Evolutionary conservation across 2,113 vertebrate species (phyloP).

Genomic region (Brachionichthys hirsutus): DNA sequence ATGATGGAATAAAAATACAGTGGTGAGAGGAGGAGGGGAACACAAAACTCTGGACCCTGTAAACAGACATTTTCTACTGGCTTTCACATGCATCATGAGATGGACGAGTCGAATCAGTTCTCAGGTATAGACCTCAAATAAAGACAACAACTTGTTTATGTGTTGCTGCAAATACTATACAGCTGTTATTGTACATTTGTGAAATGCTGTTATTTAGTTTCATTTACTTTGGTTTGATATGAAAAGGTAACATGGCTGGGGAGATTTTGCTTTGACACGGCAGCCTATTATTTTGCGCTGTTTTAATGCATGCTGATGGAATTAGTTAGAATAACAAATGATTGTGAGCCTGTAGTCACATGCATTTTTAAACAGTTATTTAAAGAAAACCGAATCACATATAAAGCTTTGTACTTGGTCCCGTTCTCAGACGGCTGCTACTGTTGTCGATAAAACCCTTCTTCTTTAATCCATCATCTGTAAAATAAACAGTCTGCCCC

Average conservation of each 20-base stretch:
- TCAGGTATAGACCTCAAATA: too few relatives aligned
- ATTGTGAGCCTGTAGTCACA: background rate
- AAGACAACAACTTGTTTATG: too few relatives aligned
- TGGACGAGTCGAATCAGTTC: conserved; percentile 6
- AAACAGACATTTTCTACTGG: too few relatives aligned
- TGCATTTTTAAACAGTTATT: conserved; percentile 4
- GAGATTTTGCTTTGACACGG: background rate
- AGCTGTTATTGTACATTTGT: too few relatives aligned
- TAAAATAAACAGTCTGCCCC: conserved; percentile 67
- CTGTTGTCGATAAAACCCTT: conserved; percentile 49
- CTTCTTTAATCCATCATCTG: conserved; percentile 63
- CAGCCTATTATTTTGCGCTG: background rate
- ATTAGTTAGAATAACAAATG: background rate
- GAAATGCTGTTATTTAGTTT: too few relatives aligned
- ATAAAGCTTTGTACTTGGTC: conserved; percentile 9
- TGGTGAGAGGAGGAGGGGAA: conserved; percentile 19
- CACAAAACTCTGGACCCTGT: background rate
- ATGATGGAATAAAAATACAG: conserved; percentile 25
- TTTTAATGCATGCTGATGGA: background rate
- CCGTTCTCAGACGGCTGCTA: conserved; percentile 25
- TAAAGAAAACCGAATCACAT: conserved; percentile 12
- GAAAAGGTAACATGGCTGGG: too few relatives aligned
- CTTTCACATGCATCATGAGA: too few relatives aligned
- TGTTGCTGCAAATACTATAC: too few relatives aligned
- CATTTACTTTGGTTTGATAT: too few relatives aligned